Percentiles rank a stretch among this genome's conserved stretches.
phyloP scores from a whole-genome alignment of 2,888 invertebrate species.

The Chaitophorus viminalis region DNA sequence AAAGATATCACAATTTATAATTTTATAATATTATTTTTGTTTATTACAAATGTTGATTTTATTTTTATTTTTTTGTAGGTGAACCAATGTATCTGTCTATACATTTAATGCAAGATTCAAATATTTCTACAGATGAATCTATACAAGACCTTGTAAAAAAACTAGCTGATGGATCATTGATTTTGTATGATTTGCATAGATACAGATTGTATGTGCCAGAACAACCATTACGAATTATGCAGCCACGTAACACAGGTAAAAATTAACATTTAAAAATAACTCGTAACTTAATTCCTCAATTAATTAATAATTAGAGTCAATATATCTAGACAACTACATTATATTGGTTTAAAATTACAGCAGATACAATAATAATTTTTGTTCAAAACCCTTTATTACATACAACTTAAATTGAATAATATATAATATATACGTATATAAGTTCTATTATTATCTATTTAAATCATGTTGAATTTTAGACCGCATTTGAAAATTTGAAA shows the following conservation, averaged over 20 bases:
- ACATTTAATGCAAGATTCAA: conserved; percentile 49
- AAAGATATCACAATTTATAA: too few relatives aligned
- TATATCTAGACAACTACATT: neutral
- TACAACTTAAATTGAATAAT: neutral
- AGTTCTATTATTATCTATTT: too few relatives aligned
- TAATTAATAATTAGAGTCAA: neutral
- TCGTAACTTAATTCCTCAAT: neutral
- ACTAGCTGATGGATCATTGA: conserved; percentile 49
- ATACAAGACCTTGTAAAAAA: conserved; percentile 50
- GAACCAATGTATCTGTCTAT: conserved; percentile 37
- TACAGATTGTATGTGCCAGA: conserved; percentile 46
- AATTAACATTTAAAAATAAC: neutral
- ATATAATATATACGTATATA: too few relatives aligned
- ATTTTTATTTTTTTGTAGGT: neutral
- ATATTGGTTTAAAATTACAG: neutral
- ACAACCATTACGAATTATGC: conserved; percentile 50
- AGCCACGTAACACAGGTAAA: conserved; percentile 41
- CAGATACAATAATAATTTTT: neutral
- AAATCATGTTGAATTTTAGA: too few relatives aligned
- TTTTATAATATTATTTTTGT: too few relatives aligned
- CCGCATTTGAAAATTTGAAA: too few relatives aligned
- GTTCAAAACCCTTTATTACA: neutral
- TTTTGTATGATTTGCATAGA: conserved; percentile 56
- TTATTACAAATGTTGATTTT: too few relatives aligned
- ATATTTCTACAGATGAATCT: conserved; percentile 46